These are phyloP conservation scores for Holcopasites calliopsidis DNA, from an alignment of 1,140 invertebrate species.

Conservation along the genomic window DNA sequence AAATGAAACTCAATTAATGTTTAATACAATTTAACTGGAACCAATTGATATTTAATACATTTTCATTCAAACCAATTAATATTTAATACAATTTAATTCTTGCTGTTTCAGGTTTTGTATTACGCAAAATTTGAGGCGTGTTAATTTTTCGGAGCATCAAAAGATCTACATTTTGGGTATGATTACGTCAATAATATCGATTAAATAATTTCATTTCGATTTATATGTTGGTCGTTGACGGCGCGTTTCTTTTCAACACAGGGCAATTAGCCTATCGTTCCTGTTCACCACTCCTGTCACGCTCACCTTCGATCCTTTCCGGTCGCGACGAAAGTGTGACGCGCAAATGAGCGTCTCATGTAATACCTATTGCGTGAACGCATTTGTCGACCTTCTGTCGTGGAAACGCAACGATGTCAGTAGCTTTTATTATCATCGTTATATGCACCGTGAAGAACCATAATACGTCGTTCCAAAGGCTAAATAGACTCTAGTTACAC, in stretches of 20 bases:
- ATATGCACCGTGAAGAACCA: slow-evolving; percentile 5
- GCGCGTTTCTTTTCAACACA: slow-evolving; percentile 5
- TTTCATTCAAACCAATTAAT: too few species aligned
- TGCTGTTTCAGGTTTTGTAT: too few species aligned
- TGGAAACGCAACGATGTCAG: slow-evolving; percentile 34
- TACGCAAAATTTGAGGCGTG: too few species aligned
- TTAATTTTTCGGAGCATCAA: too few species aligned
- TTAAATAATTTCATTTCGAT: background rate
- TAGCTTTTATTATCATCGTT: slow-evolving; percentile 47
- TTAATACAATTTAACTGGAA: too few species aligned
- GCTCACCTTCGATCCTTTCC: slow-evolving; percentile 36
- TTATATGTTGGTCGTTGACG: background rate
- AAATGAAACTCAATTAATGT: too few species aligned
- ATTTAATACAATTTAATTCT: too few species aligned
- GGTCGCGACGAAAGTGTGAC: slow-evolving; percentile 40
- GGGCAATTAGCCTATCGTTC: slow-evolving; percentile 10
- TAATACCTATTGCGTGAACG: slow-evolving; percentile 35
- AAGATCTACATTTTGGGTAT: background rate
- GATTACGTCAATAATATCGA: background rate
- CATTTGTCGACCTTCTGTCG: slow-evolving; percentile 52
- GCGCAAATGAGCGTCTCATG: slow-evolving; percentile 7
- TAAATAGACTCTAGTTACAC: slow-evolving; percentile 38
- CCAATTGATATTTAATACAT: too few species aligned
- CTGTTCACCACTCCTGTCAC: slow-evolving; percentile 22
- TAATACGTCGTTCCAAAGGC: slow-evolving; percentile 36